Percentiles rank a stretch among this genome's conserved stretches.
Conservation (phyloP, 2,113 vertebrate species). For the Zosterops japonicus region DNA sequence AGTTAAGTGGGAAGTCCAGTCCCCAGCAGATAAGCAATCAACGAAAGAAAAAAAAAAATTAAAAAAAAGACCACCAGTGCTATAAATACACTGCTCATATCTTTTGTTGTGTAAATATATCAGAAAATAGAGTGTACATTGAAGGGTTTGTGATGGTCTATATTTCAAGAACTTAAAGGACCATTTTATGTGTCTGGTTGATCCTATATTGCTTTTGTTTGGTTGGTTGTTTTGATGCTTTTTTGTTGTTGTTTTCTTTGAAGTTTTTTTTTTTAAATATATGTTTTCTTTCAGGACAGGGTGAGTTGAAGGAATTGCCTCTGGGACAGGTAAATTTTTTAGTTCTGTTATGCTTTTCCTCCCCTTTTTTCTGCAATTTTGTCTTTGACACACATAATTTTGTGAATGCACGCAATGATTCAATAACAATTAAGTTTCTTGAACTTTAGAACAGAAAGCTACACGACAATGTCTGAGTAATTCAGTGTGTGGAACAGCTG, state of each 20-base stretch:
- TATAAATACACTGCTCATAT: not conserved
- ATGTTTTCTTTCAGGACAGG: not conserved
- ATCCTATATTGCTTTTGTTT: not conserved
- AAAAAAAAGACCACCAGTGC: not conserved
- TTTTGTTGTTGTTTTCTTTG: not conserved
- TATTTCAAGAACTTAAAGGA: not conserved
- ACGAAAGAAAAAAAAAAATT: not conserved
- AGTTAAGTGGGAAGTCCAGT: not conserved
- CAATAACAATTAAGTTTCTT: not conserved
- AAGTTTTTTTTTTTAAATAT: not conserved
- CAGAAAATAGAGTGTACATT: not conserved
- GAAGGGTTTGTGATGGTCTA: not conserved
- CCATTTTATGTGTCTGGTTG: fast-evolving
- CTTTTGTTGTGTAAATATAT: not conserved
- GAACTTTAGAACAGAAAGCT: slow-evolving; percentile 19
- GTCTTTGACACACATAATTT: not conserved
- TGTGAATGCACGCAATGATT: not conserved
- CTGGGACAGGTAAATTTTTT: not conserved
- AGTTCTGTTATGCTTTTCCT: not conserved
- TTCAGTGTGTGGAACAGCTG: slow-evolving; percentile 27
- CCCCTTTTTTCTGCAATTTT: not conserved
- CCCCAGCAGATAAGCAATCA: not conserved
- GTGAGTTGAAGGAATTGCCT: not conserved
- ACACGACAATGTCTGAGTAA: not conserved
- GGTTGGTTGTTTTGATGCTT: not conserved